Evolutionary conservation across 2,888 invertebrate species (phyloP), one percentile per base, ranked within the genome.

Genomic region (Hydrotaea diabolus): DNA sequence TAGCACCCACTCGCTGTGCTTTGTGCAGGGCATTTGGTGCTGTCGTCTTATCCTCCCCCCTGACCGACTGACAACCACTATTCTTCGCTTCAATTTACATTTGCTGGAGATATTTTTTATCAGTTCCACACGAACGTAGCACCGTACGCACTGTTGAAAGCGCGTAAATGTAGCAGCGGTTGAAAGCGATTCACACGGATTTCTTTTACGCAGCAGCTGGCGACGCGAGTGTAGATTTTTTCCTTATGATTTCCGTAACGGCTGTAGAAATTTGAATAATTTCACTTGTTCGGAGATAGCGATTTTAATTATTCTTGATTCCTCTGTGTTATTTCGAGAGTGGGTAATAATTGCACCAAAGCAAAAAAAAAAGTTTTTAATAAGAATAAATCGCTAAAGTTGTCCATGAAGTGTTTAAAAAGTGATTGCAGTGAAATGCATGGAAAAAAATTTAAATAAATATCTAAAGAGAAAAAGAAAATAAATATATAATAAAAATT

Each of bases 111-210:
- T 82, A 86, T 87, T 78, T 86, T 87, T 88, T 88, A 88, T 89
- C 89, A 89, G 89, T 90, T 89, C 87, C 82, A 86, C 87, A 86
- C 86, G 89, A 89, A 88, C 87, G 86, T 86, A 86, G 88, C 80
- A 79, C 64, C 73, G 87, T 83, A 87, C 86, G 88, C 86, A 87
- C 83, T 80, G 81, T 82, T 74, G 83, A 71, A 83, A 84, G 80
- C 82, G 82, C 82, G 84, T 82, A 79, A 78, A 69, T 69, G 73
- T 80, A 21, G 15, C 19, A 46, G 74, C 77, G 36, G 31, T 43
- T 73, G 23, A 66, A 62, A 64, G 31, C 77, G 57, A 36, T 43
- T 55, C 31, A 36, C 31, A 36, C 17, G 17, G 55, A 21, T 19
- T 77, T 66, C 2, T 69, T 81, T 74, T 73, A 69, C 64, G 43